phyloP scores from a whole-genome alignment of 2,888 invertebrate genomes.

The Scelioninae gen. 1 region DNA sequence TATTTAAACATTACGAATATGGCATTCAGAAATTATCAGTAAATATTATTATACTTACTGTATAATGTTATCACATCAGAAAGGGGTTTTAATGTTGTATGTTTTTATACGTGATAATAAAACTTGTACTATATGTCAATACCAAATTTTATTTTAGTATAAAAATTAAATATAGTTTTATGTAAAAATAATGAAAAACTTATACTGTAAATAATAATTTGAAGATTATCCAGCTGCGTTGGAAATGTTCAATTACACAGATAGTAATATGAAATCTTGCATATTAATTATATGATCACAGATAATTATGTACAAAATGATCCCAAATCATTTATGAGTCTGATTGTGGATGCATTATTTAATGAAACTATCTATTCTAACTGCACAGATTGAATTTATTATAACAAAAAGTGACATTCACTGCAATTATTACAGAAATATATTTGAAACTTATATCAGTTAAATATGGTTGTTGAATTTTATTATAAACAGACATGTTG shows the following conservation, averaged over 20 bases:
- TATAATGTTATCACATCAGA: too few species aligned
- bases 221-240: slow-evolving; percentile 1
- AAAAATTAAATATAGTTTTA: too few species aligned
- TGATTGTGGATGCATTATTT: slow-evolving; percentile 8
- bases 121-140: too few species aligned
- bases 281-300: slow-evolving; percentile 23
- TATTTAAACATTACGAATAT: too few species aligned
- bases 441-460: neutral
- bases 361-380: slow-evolving; percentile 3
- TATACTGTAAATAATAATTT: too few species aligned
- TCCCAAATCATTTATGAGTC: slow-evolving; percentile 18
- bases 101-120: too few species aligned
- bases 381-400: neutral
- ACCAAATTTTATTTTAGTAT: too few species aligned
- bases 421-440: too few species aligned
- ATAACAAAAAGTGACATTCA: neutral
- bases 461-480: neutral
- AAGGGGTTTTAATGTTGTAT: too few species aligned
- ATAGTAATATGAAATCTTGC: slow-evolving; percentile 28
- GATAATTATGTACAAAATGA: slow-evolving; percentile 28
- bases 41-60: too few species aligned
- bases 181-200: too few species aligned
- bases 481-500: neutral
- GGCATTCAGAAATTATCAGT: too few species aligned
- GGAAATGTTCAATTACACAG: slow-evolving; percentile 27